Base-by-base conservation (phyloP, 2,888 invertebrate species). In the Theretra japonica region DNA sequence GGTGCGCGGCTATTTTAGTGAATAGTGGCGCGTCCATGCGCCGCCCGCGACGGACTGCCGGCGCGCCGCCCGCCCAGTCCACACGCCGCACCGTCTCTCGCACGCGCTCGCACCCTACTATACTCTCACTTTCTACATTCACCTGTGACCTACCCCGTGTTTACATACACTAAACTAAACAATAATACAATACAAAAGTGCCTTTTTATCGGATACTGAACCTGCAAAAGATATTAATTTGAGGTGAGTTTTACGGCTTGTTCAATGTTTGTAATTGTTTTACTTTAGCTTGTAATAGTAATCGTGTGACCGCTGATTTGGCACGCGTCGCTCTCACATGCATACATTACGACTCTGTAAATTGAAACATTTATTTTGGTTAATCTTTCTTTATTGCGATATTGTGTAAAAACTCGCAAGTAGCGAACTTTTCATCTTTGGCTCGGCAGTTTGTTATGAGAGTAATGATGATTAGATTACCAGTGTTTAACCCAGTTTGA, bases 1-100 rank as follows among this genome's bases (percentile, higher is more conserved):
- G 94, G 94, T 94, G 92, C 88, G 88, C 84, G 81, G 89, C 90
- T 94, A 94, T 94, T 94, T 94, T 87, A 85, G 91, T n/a, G n/a
- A n/a, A n/a, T n/a, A n/a, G n/a, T 87, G 85, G 79, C 82, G 82
- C 80, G 80, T 82, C 82, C n/a, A n/a, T 81, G 77, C 81, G 77
- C 82, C 83, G 85, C 78, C 84, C 83, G 84, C 83, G 84, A 82
- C 79, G 81, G 82, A 80, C 75, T 79, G 75, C 75, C 80, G 25
- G 62, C 76, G 62, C 76, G 83, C 88, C 89, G 90, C 90, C 92
- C 93, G 91, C 91, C 92, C 93, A 88, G 89, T 88, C 87, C 79
- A 76, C 85, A 89, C 83, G 82, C 82, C 81, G 81, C 77, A 77
- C 82, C 80, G 81, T 79, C 84, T 75, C 77, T 30, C 71, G 62